Percentiles rank a stretch among this genome's conserved stretches.
Conservation (phyloP, 2,113 vertebrate species). For the Oplegnathus fasciatus region DNA sequence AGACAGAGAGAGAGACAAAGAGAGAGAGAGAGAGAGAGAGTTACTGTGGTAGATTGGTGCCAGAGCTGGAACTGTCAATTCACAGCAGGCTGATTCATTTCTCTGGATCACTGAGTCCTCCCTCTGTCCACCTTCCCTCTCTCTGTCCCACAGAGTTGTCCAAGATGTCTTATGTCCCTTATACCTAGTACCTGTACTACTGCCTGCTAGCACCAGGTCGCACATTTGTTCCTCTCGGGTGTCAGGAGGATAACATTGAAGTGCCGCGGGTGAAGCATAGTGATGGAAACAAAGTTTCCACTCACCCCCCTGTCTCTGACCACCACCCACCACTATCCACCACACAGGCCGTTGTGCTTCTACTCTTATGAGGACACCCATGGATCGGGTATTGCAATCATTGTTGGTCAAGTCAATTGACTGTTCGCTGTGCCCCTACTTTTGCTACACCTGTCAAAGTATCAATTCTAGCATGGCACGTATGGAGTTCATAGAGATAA, state of each 20-base stretch:
- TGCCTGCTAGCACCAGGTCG: neutral
- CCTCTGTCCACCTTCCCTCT: constrained; percentile 20
- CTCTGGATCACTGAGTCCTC: constrained; percentile 39
- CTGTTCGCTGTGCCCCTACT: neutral
- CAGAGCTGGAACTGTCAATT: constrained; percentile 36
- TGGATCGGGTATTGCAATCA: too few species aligned
- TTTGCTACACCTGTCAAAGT: neutral
- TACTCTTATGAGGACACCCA: too few species aligned
- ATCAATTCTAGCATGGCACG: neutral
- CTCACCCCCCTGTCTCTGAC: too few species aligned
- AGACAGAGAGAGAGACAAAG: neutral
- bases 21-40: neutral
- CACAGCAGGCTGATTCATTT: constrained; percentile 49
- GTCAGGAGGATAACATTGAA: neutral
- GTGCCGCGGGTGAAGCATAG: neutral
- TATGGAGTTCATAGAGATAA: neutral
- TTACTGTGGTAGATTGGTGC: neutral
- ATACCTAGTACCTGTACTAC: neutral
- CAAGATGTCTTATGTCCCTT: constrained; percentile 8
- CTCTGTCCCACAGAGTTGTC: neutral
- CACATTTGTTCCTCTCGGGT: neutral
- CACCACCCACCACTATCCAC: neutral
- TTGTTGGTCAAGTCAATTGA: too few species aligned
- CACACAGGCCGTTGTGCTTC: too few species aligned
- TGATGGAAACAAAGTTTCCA: too few species aligned